A percentile compares a stretch with the other conserved stretches of the same genome.
phyloP scores from a whole-genome alignment of 2,888 invertebrate genomes.

The Adelognathus sp. region DNA sequence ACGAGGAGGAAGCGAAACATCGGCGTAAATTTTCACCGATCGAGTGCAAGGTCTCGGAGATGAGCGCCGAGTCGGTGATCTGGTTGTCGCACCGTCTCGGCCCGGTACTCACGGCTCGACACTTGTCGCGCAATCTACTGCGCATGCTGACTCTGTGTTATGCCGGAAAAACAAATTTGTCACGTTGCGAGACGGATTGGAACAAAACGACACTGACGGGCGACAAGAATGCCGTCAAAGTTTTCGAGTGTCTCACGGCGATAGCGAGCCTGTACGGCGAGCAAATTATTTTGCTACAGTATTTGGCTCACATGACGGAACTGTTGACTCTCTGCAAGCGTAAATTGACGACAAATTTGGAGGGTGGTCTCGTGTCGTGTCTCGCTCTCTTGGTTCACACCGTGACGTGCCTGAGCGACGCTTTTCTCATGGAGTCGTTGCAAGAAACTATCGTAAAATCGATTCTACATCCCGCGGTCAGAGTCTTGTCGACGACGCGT shows the following conservation, averaged over 20 bases:
- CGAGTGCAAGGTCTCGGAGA: constrained; percentile 88
- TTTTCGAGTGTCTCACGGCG: constrained; percentile 94
- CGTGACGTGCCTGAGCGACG: constrained; percentile 91
- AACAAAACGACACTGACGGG: constrained; percentile 87
- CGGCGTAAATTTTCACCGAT: constrained; percentile 64
- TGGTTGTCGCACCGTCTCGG: constrained; percentile 97
- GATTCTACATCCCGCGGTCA: constrained; percentile 91
- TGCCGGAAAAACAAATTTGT: constrained; percentile 90
- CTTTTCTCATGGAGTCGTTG: constrained; percentile 92
- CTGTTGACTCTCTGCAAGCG: constrained; percentile 90
- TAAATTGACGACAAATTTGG: constrained; percentile 91
- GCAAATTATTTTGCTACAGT: constrained; percentile 93
- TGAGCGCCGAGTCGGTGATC: constrained; percentile 93
- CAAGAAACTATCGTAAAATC: constrained; percentile 93
- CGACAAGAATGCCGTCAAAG: constrained; percentile 91
- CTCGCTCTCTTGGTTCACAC: constrained; percentile 90
- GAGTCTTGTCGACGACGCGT: constrained; percentile 90
- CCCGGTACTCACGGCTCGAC: constrained; percentile 95
- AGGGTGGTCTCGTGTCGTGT: constrained; percentile 94
- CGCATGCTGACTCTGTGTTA: constrained; percentile 97
- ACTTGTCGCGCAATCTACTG: constrained; percentile 94
- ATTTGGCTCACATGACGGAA: constrained; percentile 94
- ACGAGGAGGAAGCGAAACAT: constrained; percentile 48
- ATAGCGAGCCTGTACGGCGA: constrained; percentile 96
- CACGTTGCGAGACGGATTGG: constrained; percentile 83